phyloP scores from a whole-genome alignment of 2,888 invertebrate genomes.

The Linnaemya tessellans region DNA sequence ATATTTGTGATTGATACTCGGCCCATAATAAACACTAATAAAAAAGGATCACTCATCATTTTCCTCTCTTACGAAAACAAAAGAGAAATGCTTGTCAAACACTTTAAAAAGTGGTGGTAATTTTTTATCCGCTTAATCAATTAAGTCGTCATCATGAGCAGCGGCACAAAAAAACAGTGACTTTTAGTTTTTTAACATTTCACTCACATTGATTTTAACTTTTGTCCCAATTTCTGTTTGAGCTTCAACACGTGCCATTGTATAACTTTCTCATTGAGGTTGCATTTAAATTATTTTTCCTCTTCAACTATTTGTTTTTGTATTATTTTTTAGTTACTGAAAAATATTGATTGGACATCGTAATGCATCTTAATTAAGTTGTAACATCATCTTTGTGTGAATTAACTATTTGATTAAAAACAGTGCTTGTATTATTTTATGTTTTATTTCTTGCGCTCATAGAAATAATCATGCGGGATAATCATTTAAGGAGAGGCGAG shows the following conservation, averaged over 20 bases:
- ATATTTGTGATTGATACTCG: constrained; percentile 66
- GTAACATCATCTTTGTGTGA: constrained; percentile 72
- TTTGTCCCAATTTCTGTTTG: constrained; percentile 61
- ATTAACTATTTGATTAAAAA: constrained; percentile 59
- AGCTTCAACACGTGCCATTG: constrained; percentile 75
- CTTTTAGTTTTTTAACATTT: constrained; percentile 1
- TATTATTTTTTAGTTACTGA: constrained; percentile 19
- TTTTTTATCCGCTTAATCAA: constrained; percentile 82
- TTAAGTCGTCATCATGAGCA: constrained; percentile 77
- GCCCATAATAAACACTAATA: not conserved
- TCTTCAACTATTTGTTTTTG: not conserved
- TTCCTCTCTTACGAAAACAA: constrained; percentile 9
- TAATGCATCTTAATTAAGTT: constrained; percentile 70
- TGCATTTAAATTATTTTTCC: constrained; percentile 23
- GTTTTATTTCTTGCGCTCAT: constrained; percentile 22
- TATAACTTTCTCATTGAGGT: constrained; percentile 73
- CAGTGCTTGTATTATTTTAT: constrained; percentile 8
- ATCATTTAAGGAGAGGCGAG: constrained; percentile 1
- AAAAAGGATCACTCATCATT: constrained; percentile 59
- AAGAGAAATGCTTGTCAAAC: constrained; percentile 21
- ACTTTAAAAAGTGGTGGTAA: constrained; percentile 70
- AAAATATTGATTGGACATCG: constrained; percentile 43
- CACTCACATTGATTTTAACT: constrained; percentile 28
- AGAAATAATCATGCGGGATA: constrained; percentile 65
- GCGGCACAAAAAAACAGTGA: constrained; percentile 8